phyloP scores from a whole-genome alignment of 2,888 invertebrate species.

The Microchrysa polita region DNA sequence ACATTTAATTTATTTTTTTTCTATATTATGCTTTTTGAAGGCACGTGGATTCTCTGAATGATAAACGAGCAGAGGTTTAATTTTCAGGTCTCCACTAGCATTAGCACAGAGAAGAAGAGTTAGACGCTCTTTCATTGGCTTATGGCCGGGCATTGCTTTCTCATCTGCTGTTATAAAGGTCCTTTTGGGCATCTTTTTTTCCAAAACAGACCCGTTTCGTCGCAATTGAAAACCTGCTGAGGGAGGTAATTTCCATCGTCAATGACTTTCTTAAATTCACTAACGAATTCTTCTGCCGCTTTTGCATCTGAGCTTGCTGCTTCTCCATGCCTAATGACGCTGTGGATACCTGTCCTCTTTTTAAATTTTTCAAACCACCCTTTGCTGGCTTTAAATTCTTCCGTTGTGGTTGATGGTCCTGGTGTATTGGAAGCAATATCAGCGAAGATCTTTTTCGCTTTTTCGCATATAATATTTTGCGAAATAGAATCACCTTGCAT shows the following conservation, averaged over 20 bases:
- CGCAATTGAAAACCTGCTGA: constrained; percentile 17
- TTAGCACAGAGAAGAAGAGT: constrained; percentile 45
- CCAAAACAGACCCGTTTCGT: constrained; percentile 4
- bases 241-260: not conserved
- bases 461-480: constrained; percentile 12
- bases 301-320: constrained; percentile 16
- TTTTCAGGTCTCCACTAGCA: constrained; percentile 45
- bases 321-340: not conserved
- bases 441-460: not conserved
- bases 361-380: constrained; percentile 24
- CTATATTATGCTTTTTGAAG: constrained; percentile 38
- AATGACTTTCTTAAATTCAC: too few species aligned
- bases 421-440: not conserved
- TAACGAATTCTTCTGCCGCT: too few species aligned
- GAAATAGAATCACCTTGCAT: constrained; percentile 7
- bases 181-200: constrained; percentile 11
- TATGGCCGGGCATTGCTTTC: constrained; percentile 44
- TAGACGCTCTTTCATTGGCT: constrained; percentile 46
- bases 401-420: not conserved
- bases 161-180: not conserved
- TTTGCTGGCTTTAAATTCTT: constrained; percentile 7
- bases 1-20: not conserved
- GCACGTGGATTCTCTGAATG: constrained; percentile 45
- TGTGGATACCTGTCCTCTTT: constrained; percentile 7
- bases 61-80: constrained; percentile 23